Conservation (phyloP, 64 coral and sea anemone genomes). For the Actinia equina region DNA sequence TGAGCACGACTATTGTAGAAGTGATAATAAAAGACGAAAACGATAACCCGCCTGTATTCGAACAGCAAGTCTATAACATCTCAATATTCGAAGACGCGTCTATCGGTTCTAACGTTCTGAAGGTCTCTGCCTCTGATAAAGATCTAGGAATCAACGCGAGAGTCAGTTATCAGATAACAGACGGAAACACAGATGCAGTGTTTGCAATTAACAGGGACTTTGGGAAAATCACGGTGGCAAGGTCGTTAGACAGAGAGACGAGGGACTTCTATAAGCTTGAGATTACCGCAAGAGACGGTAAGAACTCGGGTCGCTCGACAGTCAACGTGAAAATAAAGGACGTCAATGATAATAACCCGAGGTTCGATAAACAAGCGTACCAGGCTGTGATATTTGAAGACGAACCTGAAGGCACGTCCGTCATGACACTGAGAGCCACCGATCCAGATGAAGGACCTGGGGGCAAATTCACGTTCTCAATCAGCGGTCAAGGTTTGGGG, state of each 20-base stretch:
- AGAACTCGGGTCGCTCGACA: conserved; percentile 58
- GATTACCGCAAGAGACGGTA: conserved; percentile 69
- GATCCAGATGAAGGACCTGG: conserved; percentile 66
- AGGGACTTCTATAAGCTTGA: conserved; percentile 61
- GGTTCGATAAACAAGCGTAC: conserved; percentile 46
- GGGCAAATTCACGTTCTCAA: conserved; percentile 61
- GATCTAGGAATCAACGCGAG: conserved; percentile 74
- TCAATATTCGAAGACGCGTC: conserved; percentile 58
- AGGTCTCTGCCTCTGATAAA: conserved; percentile 57
- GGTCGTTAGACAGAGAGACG: conserved; percentile 63
- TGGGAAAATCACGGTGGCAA: conserved; percentile 59
- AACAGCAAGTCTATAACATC: conserved; percentile 39
- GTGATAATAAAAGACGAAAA: conserved; percentile 79
- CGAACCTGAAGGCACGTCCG: conserved; percentile 20
- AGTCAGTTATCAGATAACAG: conserved; percentile 77
- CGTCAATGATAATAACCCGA: conserved; percentile 84
- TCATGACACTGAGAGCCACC: conserved; percentile 48
- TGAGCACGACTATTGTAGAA: conserved; percentile 30
- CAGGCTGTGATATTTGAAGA: conserved; percentile 56
- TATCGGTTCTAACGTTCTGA: conserved; percentile 23
- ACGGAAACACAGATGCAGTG: conserved; percentile 55
- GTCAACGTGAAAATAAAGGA: conserved; percentile 61
- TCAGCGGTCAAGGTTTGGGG: conserved; percentile 68
- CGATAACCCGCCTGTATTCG: conserved; percentile 67
- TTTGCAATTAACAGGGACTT: conserved; percentile 62